A percentile compares a stretch with the other conserved stretches of the same genome.
Conservation (phyloP, 2,113 vertebrate genomes). For the Python bivittatus region DNA sequence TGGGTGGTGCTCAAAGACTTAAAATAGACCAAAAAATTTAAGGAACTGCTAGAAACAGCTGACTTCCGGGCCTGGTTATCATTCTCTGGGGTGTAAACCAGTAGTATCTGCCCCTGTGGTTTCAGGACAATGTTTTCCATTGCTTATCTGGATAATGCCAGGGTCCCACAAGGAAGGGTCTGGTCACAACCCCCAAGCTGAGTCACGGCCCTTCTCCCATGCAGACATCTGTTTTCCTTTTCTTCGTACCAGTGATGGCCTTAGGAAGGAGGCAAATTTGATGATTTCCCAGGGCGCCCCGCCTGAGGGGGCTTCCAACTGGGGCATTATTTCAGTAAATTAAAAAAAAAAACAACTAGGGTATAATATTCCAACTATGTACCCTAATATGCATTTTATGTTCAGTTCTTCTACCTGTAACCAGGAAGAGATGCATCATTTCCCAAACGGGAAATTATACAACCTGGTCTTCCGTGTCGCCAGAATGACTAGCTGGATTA, state of each 20-base stretch:
- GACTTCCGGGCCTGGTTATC: neutral
- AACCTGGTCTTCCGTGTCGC: no score
- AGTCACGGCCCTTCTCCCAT: neutral
- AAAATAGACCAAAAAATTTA: neutral
- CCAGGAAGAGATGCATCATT: no score
- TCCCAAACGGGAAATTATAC: no score
- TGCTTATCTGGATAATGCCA: neutral
- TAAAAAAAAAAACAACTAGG: neutral
- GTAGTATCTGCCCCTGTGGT: neutral
- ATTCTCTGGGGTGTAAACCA: neutral
- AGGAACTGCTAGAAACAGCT: neutral
- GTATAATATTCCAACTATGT: neutral
- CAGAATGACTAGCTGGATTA: no score
- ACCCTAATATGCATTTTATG: no score
- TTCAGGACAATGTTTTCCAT: neutral
- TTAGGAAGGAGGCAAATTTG: neutral
- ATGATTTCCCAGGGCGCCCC: neutral
- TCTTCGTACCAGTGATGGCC: neutral
- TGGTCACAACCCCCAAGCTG: neutral
- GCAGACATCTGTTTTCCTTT: neutral
- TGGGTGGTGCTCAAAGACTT: neutral
- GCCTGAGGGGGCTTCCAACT: neutral
- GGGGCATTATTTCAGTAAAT: neutral
- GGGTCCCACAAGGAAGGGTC: neutral
- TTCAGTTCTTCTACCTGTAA: no score